A percentile compares a stretch with the other conserved stretches of the same genome.
Evolutionary conservation across 2,888 invertebrate species (phyloP).

Genomic region (Brenthis hecate): DNA sequence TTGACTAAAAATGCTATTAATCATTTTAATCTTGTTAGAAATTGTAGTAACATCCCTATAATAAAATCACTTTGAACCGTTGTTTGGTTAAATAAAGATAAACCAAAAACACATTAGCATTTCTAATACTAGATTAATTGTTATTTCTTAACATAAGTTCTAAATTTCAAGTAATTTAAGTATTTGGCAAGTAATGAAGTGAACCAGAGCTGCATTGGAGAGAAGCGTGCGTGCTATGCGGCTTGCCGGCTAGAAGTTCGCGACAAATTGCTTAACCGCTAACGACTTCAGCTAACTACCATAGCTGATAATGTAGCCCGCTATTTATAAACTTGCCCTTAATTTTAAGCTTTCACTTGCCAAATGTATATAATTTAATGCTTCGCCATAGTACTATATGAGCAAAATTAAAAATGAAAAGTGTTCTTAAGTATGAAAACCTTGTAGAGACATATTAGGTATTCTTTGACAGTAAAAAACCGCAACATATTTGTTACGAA

Average conservation of each 20-base stretch:
- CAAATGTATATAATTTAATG: conserved; percentile 12
- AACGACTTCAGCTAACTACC: conserved; percentile 55
- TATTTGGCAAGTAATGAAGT: conserved; percentile 38
- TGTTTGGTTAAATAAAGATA: too few relatives aligned
- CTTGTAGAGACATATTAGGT: too few relatives aligned
- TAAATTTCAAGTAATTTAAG: conserved; percentile 18
- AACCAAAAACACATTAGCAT: too few relatives aligned
- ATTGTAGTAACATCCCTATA: too few relatives aligned
- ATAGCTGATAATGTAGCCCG: conserved; percentile 38
- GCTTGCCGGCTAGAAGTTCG: conserved; percentile 46
- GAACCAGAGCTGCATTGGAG: conserved; percentile 30
- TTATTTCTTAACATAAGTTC: background rate
- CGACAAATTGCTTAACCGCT: conserved; percentile 57
- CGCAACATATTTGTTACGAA: too few relatives aligned
- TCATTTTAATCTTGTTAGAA: too few relatives aligned
- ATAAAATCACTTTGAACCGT: too few relatives aligned
- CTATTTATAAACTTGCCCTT: conserved; percentile 41
- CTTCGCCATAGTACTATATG: background rate
- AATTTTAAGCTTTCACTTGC: conserved; percentile 20
- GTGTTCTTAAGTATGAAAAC: too few relatives aligned
- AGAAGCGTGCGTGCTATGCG: conserved; percentile 31
- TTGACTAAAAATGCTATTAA: too few relatives aligned
- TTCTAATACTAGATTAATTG: background rate
- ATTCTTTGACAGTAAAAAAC: too few relatives aligned
- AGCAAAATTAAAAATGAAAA: background rate